phyloP scores from a whole-genome alignment of 2,113 vertebrate species.

The Acinonyx jubatus region DNA sequence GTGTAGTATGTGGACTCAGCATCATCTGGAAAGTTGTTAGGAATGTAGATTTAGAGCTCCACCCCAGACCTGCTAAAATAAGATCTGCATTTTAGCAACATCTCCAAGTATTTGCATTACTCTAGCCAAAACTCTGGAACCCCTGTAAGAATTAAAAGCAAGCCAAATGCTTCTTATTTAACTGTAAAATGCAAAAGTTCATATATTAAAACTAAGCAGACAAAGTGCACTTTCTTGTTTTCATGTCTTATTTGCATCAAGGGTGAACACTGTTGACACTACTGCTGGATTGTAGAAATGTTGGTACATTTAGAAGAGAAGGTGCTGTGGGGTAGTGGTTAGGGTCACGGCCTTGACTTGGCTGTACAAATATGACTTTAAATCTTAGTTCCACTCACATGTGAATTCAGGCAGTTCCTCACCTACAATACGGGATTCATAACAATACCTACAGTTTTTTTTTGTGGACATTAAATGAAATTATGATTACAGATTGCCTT shows the following conservation, averaged over 20 bases:
- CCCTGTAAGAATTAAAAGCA: not conserved
- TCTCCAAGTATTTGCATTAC: not conserved
- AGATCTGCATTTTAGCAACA: not conserved
- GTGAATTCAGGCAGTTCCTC: not conserved
- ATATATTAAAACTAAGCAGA: not conserved
- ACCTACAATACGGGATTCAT: not conserved
- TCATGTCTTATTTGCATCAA: not conserved
- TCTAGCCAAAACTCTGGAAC: not conserved
- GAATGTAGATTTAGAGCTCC: not conserved
- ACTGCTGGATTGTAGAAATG: not conserved
- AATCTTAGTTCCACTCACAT: not conserved
- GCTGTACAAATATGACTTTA: not conserved
- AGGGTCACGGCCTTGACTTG: not conserved
- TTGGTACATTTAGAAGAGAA: not conserved
- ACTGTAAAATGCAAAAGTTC: not conserved
- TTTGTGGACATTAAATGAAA: not conserved
- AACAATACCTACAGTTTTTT: not conserved
- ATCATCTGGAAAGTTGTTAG: not conserved
- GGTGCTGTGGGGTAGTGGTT: not conserved
- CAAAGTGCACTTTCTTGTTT: not conserved
- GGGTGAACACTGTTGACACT: not conserved
- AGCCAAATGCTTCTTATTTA: not conserved
- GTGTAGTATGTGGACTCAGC: not conserved
- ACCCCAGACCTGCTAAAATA: not conserved
- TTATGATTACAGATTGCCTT: not conserved